Evolutionary conservation across 1,140 invertebrate species (phyloP), one percentile per base, ranked within the genome.

Genomic region (Temnothorax nylanderi): DNA sequence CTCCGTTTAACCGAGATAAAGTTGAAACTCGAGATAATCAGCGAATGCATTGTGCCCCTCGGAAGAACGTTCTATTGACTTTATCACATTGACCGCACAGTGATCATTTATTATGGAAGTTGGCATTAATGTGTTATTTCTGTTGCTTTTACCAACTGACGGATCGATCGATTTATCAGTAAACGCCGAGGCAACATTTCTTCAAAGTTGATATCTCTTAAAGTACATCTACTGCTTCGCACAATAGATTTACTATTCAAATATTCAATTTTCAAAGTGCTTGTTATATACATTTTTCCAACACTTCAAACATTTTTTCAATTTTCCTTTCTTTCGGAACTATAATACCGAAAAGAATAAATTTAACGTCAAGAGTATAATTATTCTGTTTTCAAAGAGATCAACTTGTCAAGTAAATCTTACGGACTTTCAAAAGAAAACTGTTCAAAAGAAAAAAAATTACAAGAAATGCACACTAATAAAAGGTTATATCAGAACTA

Each of bases 111-210:
- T 26, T 26, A 26, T 37, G 47, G 37, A 72, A 72, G 58, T 41
- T n/a, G 11, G 64, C 58, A 18, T 32, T 26, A 1, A 26, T 26
- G 21, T 47, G 11, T 51, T 69, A 18, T 80, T 69, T 49, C 47
- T 81, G 34, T 71, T 81, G 67, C 54, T 82, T 21, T 60, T 34
- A 11, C 60, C 26, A 47, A 58, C 11, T 2, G 54, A 11, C 54
- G 18, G 16, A 44, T 44, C n/a, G 60, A 69, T 26, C 44, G 26
- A 60, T 74, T 72, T 62, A 18, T 81, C 34, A 71, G 16, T 37
- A 54, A 54, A 51, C 26, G 37, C 13, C n/a, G 16, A 18, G 13
- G 11, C 0, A 44, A 21, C 0, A 11, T 69, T 69, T 72, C 34
- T 21, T n/a, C 16, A 16, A 56, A 78, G 2, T 58, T 44, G 21